Evolutionary conservation across 2,113 vertebrate genomes (phyloP).

Genomic region (Crotalus horridus): DNA sequence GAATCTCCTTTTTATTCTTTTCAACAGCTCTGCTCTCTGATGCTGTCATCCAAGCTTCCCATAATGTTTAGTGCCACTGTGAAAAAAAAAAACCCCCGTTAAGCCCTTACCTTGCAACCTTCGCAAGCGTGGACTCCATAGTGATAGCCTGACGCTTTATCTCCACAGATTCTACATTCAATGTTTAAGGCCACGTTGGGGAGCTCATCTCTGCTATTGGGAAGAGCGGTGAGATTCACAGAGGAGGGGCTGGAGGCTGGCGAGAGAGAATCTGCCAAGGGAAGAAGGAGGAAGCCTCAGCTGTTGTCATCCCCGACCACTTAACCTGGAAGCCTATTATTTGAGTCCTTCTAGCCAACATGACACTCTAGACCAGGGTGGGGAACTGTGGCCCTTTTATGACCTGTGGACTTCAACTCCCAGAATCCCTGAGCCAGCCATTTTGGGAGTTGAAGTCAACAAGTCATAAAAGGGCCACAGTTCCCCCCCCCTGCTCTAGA

Average conservation of each 20-base stretch:
- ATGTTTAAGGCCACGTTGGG: slow-evolving; percentile 74
- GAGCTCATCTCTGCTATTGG: slow-evolving; percentile 69
- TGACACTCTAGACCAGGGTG: background rate
- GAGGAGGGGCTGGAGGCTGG: slow-evolving; percentile 91
- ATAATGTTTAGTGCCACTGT: background rate
- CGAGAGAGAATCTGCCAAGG: slow-evolving; percentile 80
- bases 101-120: slow-evolving; percentile 89
- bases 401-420: background rate
- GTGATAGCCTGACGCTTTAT: slow-evolving; percentile 96
- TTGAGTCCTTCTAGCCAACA: background rate
- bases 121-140: slow-evolving; percentile 98
- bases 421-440: background rate
- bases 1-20: background rate
- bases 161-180: slow-evolving; percentile 91
- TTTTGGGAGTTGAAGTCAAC: background rate
- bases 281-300: slow-evolving; percentile 2
- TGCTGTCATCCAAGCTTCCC: background rate
- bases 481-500: background rate
- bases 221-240: slow-evolving; percentile 61
- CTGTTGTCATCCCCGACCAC: background rate
- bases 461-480: background rate
- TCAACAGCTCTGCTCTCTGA: background rate
- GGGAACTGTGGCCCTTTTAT: background rate
- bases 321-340: background rate
- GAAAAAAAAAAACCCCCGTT: background rate